Base-by-base conservation (phyloP, 2,113 vertebrate genomes). In the Forbesichthys papilliferus region DNA sequence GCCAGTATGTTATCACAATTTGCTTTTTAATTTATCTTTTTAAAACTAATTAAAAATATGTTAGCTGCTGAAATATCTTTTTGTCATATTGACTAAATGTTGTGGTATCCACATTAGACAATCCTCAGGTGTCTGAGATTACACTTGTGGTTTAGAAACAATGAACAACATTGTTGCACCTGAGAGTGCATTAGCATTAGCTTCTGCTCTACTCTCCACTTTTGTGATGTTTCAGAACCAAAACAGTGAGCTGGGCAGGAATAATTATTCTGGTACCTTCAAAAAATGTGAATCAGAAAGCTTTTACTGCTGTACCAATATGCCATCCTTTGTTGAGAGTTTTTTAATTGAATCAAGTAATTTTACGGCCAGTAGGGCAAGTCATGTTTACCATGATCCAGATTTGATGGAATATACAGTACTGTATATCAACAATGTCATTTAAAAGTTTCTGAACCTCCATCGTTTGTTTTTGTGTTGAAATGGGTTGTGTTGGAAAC, bases 401-500 rank as follows among this genome's bases (percentile, higher is more conserved):
- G 76, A 80, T 71, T 61, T 13, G 9, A 71, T 49, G 16, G 20
- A 82, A 78, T 87, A 85, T 27, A 27, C 27, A 27, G 27, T 27
- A 27, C 27, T 27, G 27, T 70, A 77, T 46, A 75, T 73, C 3
- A 20, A 49, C 64, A 69, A 52, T 49, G 69, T 66, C 55, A 72
- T 64, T 76, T 69, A 61, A 58, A 62, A 65, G 62, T 70, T 71
- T 77, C 13, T 62, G 47, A 78, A 65, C 61, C 73, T 79, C 48
- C 36, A 69, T 71, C 73, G 61, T 73, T 85, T 88, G 73, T 75
- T 77, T 64, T 77, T 65, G 48, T 83, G 71, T 58, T 53, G 54
- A 71, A 70, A 62, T 82, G 76, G 69, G 61, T 46, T 84, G 70
- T 75, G 64, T 89, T 83, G 74, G 80, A 79, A 75, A 48, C 0